A percentile compares a stretch with the other conserved stretches of the same genome.
phyloP scores from a whole-genome alignment of 2,113 vertebrate genomes.

The Nothobranchius kuhntae region DNA sequence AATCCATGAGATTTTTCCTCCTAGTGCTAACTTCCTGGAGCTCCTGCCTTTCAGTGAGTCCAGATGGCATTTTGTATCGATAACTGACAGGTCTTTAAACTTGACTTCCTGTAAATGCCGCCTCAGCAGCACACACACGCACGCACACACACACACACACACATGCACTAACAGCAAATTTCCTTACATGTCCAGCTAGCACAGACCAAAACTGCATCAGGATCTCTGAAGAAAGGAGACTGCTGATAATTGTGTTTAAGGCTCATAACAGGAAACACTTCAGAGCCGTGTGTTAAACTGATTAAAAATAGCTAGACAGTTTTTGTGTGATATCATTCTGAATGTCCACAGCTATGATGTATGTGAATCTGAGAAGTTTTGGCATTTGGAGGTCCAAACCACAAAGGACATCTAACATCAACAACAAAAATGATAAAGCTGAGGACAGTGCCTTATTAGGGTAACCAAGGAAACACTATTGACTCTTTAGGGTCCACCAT shows the following conservation, averaged over 20 bases:
- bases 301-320: too few species aligned
- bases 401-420: too few species aligned
- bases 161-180: background rate
- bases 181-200: background rate
- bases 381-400: too few species aligned
- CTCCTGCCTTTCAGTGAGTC: background rate
- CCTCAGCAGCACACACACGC: background rate
- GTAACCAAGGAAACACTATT: too few species aligned
- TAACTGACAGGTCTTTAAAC: conserved; percentile 1
- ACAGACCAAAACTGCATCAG: conserved; percentile 1
- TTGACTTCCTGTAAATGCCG: background rate
- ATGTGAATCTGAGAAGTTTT: too few species aligned
- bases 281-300: too few species aligned
- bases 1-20: background rate
- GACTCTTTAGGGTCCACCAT: too few species aligned
- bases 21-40: background rate
- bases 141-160: background rate
- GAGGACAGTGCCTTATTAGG: too few species aligned
- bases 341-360: too few species aligned
- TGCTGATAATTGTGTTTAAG: background rate
- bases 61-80: background rate
- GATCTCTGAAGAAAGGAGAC: background rate
- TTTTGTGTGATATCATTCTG: too few species aligned
- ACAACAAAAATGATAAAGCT: too few species aligned
- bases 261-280: background rate